A percentile compares a stretch with the other conserved stretches of the same genome.
phyloP scores from a whole-genome alignment of 1,140 invertebrate genomes.

The Apocrypta bakeri region DNA sequence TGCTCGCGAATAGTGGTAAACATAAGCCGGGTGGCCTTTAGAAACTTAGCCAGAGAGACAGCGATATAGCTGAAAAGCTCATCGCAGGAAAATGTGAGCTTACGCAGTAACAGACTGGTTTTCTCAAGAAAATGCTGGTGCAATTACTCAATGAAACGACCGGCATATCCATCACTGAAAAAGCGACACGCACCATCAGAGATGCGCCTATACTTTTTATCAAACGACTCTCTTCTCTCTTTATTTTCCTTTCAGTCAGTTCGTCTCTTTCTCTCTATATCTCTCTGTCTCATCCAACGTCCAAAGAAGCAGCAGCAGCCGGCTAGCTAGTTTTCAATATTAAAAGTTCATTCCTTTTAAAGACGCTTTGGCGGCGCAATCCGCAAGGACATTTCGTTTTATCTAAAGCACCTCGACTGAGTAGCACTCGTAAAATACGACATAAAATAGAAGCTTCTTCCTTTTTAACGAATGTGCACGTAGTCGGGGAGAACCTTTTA shows the following conservation, averaged over 20 bases:
- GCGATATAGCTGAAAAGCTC: not conserved
- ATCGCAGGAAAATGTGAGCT: not conserved
- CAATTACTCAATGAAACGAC: conserved; percentile 14
- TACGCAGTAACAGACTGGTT: not conserved
- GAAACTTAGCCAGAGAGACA: conserved; percentile 61
- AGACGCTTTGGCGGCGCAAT: not conserved
- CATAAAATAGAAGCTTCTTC: not conserved
- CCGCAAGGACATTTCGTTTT: not conserved
- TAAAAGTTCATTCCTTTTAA: conserved; percentile 4
- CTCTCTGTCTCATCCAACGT: no score
- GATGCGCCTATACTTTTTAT: not conserved
- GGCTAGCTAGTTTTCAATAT: not conserved
- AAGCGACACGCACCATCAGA: not conserved
- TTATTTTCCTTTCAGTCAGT: not conserved
- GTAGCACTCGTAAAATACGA: conserved; percentile 1
- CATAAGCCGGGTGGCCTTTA: conserved; percentile 55
- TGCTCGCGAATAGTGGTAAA: not conserved
- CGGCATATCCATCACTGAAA: not conserved
- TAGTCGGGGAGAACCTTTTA: not conserved
- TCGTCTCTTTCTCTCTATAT: not conserved
- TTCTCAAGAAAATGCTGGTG: not conserved
- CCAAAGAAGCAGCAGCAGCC: not conserved
- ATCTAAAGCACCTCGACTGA: not conserved
- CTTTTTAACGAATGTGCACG: conserved; percentile 1
- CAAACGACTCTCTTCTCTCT: not conserved